phyloP scores from a whole-genome alignment of 1,140 invertebrate species.

The Drosophila ogumai region DNA sequence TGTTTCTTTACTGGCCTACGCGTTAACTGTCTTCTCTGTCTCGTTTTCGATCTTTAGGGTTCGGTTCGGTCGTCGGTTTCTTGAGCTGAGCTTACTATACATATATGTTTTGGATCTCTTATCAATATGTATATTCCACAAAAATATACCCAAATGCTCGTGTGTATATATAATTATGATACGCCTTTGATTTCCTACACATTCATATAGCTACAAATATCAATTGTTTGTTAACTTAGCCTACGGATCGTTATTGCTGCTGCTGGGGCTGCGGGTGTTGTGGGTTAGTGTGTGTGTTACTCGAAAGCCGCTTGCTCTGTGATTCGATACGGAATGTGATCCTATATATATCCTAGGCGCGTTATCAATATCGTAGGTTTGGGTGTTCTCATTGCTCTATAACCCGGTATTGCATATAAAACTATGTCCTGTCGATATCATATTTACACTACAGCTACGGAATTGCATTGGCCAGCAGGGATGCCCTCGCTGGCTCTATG shows the following conservation, averaged over 20 bases:
- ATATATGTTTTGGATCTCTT: constrained; percentile 38
- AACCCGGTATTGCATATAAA: constrained; percentile 74
- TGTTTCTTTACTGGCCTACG: constrained; percentile 69
- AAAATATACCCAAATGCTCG: constrained; percentile 79
- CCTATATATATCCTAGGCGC: constrained; percentile 44
- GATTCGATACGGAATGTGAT: constrained; percentile 64
- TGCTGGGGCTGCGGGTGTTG: constrained; percentile 15
- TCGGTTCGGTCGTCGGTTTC: constrained; percentile 45
- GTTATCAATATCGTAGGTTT: constrained; percentile 54
- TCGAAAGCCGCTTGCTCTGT: constrained; percentile 63
- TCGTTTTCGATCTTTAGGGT: constrained; percentile 15
- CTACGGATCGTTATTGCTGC: constrained; percentile 52
- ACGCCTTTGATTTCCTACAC: constrained; percentile 60
- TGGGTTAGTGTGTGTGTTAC: constrained; percentile 33
- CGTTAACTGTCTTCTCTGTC: constrained; percentile 58
- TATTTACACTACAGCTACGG: constrained; percentile 72
- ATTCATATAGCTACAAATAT: constrained; percentile 59
- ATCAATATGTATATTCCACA: constrained; percentile 69
- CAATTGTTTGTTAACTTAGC: constrained; percentile 55
- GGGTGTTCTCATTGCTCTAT: constrained; percentile 68
- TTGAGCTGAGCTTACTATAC: constrained; percentile 67
- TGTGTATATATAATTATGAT: constrained; percentile 52
- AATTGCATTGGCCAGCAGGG: constrained; percentile 28
- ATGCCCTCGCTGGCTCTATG: constrained; percentile 7
- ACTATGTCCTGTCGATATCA: constrained; percentile 60